Conservation (phyloP, 2,888 invertebrate genomes). For the Drosophila melanocephala region DNA sequence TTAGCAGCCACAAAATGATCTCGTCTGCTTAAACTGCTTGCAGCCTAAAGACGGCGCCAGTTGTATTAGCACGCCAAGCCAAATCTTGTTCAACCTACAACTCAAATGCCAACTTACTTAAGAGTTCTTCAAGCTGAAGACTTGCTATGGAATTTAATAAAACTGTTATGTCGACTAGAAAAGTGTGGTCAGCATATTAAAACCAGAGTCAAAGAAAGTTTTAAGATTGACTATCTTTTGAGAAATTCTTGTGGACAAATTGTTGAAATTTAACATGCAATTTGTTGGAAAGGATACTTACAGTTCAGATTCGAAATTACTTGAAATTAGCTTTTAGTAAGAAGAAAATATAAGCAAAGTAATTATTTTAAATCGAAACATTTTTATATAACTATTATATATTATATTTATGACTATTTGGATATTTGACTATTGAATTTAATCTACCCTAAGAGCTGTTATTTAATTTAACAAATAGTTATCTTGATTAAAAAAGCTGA, state of each 20-base stretch:
- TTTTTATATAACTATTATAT: neutral
- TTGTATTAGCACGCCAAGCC: slow-evolving; percentile 2
- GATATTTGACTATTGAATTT: neutral
- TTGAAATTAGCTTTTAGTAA: neutral
- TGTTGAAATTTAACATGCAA: too few species aligned
- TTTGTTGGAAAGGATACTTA: too few species aligned
- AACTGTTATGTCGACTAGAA: neutral
- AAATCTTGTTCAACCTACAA: neutral
- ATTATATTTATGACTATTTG: too few species aligned
- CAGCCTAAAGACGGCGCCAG: slow-evolving; percentile 28
- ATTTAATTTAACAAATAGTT: neutral
- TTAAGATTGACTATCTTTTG: neutral
- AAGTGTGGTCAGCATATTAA: neutral
- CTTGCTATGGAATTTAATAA: neutral
- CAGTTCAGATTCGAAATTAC: neutral
- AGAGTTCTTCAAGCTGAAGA: neutral
- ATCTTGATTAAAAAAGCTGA: neutral
- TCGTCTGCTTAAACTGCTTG: slow-evolving; percentile 18
- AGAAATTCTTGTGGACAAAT: neutral
- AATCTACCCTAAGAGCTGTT: neutral
- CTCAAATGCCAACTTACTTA: neutral
- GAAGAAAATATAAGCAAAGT: neutral
- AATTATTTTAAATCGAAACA: neutral
- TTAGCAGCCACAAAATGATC: slow-evolving; percentile 30
- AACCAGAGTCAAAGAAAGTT: neutral